phyloP scores from a whole-genome alignment of 2,888 invertebrate species.

The Apamea epomidion region DNA sequence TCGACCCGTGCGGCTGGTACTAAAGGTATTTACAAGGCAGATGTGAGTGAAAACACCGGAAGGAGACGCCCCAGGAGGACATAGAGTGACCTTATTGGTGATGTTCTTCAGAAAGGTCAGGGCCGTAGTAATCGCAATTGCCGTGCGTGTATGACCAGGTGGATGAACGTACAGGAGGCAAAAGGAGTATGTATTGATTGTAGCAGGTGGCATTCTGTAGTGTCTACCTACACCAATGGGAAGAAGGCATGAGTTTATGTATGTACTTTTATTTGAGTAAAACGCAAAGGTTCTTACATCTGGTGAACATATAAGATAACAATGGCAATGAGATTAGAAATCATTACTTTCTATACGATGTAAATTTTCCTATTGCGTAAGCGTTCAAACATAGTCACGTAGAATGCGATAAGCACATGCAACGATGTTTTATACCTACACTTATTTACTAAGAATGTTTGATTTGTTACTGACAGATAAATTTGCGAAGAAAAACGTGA shows the following conservation, averaged over 20 bases:
- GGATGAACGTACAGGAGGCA: too few relatives aligned
- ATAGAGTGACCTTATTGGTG: neutral
- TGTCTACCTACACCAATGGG: neutral
- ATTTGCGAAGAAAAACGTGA: conserved; percentile 37
- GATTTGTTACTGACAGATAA: conserved; percentile 59
- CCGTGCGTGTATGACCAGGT: too few relatives aligned
- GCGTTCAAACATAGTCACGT: conserved; percentile 72
- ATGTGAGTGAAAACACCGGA: too few relatives aligned
- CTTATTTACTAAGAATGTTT: conserved; percentile 58
- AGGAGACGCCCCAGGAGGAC: too few relatives aligned
- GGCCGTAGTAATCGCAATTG: neutral
- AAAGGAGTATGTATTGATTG: neutral
- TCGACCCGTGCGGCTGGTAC: too few relatives aligned
- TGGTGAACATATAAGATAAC: conserved; percentile 78
- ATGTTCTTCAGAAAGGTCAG: neutral
- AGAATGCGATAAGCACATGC: conserved; percentile 72
- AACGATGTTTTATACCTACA: conserved; percentile 60
- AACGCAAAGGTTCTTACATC: conserved; percentile 62
- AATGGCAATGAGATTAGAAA: conserved; percentile 83
- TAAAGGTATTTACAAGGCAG: too few relatives aligned
- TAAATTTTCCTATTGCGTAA: conserved; percentile 83
- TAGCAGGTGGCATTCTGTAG: neutral
- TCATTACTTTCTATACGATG: conserved; percentile 82
- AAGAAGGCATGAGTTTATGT: neutral
- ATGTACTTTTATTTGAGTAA: conserved; percentile 61